Percentiles rank a stretch among this genome's conserved stretches.
These are phyloP conservation scores for Ctena decussata DNA, from an alignment of 2,888 invertebrate species.

Conservation along the genomic window DNA sequence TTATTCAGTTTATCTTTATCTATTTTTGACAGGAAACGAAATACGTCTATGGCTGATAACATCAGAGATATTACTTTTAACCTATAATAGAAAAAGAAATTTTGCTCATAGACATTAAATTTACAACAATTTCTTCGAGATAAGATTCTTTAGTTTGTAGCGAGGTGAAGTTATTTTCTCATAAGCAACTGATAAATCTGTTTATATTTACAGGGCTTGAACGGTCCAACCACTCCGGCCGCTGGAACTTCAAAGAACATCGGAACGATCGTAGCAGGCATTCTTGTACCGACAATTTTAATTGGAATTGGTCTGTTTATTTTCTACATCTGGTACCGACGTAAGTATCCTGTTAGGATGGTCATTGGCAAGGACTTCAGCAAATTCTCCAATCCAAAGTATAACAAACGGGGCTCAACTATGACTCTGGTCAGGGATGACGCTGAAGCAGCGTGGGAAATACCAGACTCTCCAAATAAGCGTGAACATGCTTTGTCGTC, in stretches of 20 bases:
- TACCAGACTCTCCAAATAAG: constrained; percentile 2
- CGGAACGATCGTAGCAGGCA: constrained; percentile 71
- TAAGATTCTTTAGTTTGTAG: too few relatives aligned
- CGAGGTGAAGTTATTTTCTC: too few relatives aligned
- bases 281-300: constrained; percentile 66
- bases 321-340: constrained; percentile 78
- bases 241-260: not conserved
- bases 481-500: constrained; percentile 16
- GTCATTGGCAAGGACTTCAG: constrained; percentile 77
- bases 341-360: constrained; percentile 81
- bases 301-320: constrained; percentile 46
- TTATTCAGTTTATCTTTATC: too few relatives aligned
- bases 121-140: too few relatives aligned
- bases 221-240: constrained; percentile 23
- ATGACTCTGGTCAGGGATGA: constrained; percentile 65
- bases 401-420: constrained; percentile 64
- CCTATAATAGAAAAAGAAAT: too few relatives aligned
- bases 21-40: too few relatives aligned
- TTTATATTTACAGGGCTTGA: constrained; percentile 26
- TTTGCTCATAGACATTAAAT: too few relatives aligned
- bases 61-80: too few relatives aligned
- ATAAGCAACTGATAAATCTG: too few relatives aligned
- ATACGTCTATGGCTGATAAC: too few relatives aligned
- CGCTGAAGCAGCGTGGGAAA: constrained; percentile 31
- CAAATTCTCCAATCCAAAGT: constrained; percentile 77